A percentile compares a stretch with the other conserved stretches of the same genome.
Evolutionary conservation across 1,140 invertebrate species (phyloP).

Genomic region (Drosophila pruinosa): DNA sequence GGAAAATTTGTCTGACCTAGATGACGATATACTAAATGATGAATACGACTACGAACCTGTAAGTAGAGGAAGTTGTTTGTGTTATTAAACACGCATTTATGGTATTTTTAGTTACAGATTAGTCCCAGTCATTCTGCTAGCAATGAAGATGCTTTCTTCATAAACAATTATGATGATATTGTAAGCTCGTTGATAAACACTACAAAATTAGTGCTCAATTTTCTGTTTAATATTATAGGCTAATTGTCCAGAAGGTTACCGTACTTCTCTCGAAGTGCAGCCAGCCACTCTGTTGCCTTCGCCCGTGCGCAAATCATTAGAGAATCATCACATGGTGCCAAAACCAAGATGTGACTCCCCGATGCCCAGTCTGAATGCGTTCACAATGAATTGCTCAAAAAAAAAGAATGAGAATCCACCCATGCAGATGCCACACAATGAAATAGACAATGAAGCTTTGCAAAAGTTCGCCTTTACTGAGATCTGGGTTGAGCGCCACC

Average conservation of each 20-base stretch:
- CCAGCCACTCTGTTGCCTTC: background rate
- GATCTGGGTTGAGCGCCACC: conserved; percentile 51
- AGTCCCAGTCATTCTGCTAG: too few relatives aligned
- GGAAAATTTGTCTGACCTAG: background rate
- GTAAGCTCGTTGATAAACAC: too few relatives aligned
- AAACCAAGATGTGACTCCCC: background rate
- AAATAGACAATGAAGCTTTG: background rate
- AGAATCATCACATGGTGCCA: conserved; percentile 12
- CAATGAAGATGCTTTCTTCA: too few relatives aligned
- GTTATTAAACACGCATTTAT: too few relatives aligned
- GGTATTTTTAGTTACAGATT: too few relatives aligned
- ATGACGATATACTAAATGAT: background rate
- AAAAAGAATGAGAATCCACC: background rate
- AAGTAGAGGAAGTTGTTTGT: too few relatives aligned
- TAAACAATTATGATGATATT: too few relatives aligned
- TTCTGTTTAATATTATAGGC: background rate
- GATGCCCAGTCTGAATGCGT: conserved; percentile 6
- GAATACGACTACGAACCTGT: background rate
- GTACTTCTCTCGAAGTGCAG: background rate
- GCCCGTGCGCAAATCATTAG: background rate
- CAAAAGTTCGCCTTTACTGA: conserved; percentile 47
- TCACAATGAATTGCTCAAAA: conserved; percentile 13
- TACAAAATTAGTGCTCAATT: too few relatives aligned
- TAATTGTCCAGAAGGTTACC: background rate
- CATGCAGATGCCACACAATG: background rate